Percentiles rank a stretch among this genome's conserved stretches.
Evolutionary conservation across 35 echinoderm and acorn worm genomes (phyloP).

Genomic region (Apostichopus californicus): DNA sequence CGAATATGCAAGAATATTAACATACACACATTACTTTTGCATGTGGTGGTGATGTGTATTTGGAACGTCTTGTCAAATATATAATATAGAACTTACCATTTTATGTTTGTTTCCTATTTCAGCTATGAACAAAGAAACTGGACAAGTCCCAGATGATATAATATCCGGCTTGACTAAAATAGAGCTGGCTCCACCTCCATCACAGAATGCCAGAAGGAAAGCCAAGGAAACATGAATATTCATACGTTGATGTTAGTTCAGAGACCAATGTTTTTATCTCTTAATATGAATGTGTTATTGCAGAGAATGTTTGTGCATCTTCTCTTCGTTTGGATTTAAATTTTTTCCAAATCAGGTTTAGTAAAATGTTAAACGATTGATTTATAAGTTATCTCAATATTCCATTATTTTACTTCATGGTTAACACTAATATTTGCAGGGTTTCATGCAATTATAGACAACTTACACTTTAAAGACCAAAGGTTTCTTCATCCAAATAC

Average conservation of each 20-base stretch:
- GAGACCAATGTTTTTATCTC: conserved; percentile 4
- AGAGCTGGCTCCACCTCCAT: conserved; percentile 75
- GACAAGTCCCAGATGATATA: conserved; percentile 86
- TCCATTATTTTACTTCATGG: no score
- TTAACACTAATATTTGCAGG: no score
- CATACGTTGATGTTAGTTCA: not conserved
- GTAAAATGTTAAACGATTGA: not conserved
- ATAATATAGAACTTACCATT: not conserved
- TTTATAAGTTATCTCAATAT: not conserved
- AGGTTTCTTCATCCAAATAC: no score
- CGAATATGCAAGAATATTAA: not conserved
- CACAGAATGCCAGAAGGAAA: conserved; percentile 48
- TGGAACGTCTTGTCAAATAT: no score
- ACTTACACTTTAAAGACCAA: no score
- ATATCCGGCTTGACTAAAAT: conserved; percentile 85
- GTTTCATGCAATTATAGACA: no score
- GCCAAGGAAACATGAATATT: conserved; percentile 49
- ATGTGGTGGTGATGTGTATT: no score
- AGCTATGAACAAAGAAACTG: conserved; percentile 95
- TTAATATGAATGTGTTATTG: not conserved
- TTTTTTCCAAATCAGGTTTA: not conserved
- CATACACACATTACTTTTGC: no score
- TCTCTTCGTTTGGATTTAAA: not conserved
- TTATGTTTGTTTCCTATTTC: conserved; percentile 15
- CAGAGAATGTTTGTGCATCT: not conserved